Base-by-base conservation (phyloP, 2,888 invertebrate species). In the Leucophora obtusa region DNA sequence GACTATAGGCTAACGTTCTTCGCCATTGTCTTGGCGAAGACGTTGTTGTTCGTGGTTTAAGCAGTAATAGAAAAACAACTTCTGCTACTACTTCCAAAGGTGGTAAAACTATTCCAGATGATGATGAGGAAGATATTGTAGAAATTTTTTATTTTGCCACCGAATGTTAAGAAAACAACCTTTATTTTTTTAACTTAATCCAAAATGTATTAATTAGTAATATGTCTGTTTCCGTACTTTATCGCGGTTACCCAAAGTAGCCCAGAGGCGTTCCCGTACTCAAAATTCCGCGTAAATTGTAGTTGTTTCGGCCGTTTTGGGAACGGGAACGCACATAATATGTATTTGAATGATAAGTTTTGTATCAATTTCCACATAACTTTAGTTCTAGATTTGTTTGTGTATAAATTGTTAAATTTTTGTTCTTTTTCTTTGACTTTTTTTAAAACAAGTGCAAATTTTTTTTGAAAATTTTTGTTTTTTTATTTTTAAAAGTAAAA, bases 1-100 rank as follows among this genome's bases (percentile, higher is more conserved):
- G 90, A 91, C 90, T 90, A 87, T 90, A 90, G 87, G 88, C 86
- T 85, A 84, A 82, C 77, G 83, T 79, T 79, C 84, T 84, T 83
- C 84, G 84, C 82, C 79, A 63, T 24, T 75, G 80, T 79, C 58
- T 82, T 85, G 86, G 87, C 88, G 88, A 87, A 86, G 83, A 85
- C 86, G 86, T 85, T 84, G 86, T 87, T 84, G 81, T 81, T 60
- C 77, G 81, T 43, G 81, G 81, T 59, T 58, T 81, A 58, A 74
- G 53, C 73, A 84, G 83, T 84, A 79, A 85, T 82, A 58, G 86
- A 84, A 82, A 83, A 85, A 68, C 84, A 84, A 77, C 70, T 84
- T 63, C 79, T 59, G 54, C 66, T 35, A 66, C 63, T 35, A 54
- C 65, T 63, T 50, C 35, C 33, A 71, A 59, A 35, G 63, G 50